phyloP scores from a whole-genome alignment of 1,140 invertebrate species.

The Yoshiicerus persimilis region DNA sequence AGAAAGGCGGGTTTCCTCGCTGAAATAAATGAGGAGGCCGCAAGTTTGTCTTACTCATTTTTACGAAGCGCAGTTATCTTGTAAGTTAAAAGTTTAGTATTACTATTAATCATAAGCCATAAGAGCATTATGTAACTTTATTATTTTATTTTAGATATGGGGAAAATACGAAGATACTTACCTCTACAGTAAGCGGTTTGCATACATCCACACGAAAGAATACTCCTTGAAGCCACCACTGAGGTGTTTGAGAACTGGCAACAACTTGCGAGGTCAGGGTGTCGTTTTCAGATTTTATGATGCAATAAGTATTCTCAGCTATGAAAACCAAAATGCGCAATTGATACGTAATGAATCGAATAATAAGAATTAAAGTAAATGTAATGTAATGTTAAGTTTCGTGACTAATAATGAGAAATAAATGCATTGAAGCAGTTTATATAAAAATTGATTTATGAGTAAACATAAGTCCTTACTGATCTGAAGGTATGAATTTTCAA shows the following conservation, averaged over 20 bases:
- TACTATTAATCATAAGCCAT: no score
- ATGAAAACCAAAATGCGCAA: not conserved
- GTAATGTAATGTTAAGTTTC: not conserved
- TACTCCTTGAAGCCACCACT: slow-evolving; percentile 42
- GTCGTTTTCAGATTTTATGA: slow-evolving; percentile 39
- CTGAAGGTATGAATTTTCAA: no score
- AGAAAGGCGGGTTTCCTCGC: no score
- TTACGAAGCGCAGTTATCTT: no score
- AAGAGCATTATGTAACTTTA: not conserved
- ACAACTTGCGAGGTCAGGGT: slow-evolving; percentile 27
- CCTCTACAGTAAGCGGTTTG: slow-evolving; percentile 45
- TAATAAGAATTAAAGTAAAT: not conserved
- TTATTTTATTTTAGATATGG: not conserved
- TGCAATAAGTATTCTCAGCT: slow-evolving; percentile 44
- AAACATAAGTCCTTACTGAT: no score
- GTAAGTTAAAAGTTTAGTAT: no score
- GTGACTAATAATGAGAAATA: not conserved
- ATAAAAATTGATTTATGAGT: no score
- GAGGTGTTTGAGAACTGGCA: slow-evolving; percentile 8
- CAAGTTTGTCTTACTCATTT: no score
- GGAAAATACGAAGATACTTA: slow-evolving; percentile 13
- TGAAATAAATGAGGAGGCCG: no score
- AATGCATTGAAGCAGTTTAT: no score
- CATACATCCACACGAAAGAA: slow-evolving; percentile 45
- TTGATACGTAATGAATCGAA: no score